Evolutionary conservation across 2,888 invertebrate genomes (phyloP).

Genomic region (Dryobota labecula): DNA sequence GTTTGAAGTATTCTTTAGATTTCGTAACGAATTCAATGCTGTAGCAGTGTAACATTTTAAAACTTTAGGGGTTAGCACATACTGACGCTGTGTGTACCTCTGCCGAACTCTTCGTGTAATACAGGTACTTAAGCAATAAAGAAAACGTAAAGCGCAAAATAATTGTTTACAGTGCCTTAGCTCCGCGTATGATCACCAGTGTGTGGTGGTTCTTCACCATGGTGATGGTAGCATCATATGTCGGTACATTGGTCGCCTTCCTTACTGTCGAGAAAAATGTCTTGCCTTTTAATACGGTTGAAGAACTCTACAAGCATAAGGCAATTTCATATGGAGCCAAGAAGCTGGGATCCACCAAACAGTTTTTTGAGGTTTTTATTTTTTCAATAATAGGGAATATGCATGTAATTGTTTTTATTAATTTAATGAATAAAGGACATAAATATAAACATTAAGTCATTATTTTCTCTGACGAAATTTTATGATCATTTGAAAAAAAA

Average conservation of each 20-base stretch:
- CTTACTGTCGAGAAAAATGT: constrained; percentile 94
- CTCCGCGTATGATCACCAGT: constrained; percentile 96
- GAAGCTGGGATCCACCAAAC: constrained; percentile 94
- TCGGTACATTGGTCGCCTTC: constrained; percentile 97
- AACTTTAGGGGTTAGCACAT: too few relatives aligned
- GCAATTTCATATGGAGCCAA: constrained; percentile 96
- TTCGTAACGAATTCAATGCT: too few relatives aligned
- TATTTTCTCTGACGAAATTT: too few relatives aligned
- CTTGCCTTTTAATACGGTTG: constrained; percentile 93
- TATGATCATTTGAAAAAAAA: too few relatives aligned
- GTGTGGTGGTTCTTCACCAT: constrained; percentile 97
- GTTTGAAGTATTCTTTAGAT: too few relatives aligned
- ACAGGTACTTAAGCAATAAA: background rate
- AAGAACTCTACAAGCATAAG: constrained; percentile 95
- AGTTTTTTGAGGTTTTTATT: constrained; percentile 94
- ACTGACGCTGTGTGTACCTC: too few relatives aligned
- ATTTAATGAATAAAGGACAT: background rate
- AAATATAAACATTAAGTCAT: too few relatives aligned
- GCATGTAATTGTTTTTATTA: background rate
- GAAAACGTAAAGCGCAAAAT: background rate
- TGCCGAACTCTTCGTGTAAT: background rate
- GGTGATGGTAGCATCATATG: constrained; percentile 96
- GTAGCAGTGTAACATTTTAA: too few relatives aligned
- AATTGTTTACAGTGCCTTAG: constrained; percentile 92
- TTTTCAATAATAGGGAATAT: background rate